These are phyloP conservation scores for Mythimna loreyi DNA, from an alignment of 2,888 invertebrate genomes.

Conservation along the genomic window DNA sequence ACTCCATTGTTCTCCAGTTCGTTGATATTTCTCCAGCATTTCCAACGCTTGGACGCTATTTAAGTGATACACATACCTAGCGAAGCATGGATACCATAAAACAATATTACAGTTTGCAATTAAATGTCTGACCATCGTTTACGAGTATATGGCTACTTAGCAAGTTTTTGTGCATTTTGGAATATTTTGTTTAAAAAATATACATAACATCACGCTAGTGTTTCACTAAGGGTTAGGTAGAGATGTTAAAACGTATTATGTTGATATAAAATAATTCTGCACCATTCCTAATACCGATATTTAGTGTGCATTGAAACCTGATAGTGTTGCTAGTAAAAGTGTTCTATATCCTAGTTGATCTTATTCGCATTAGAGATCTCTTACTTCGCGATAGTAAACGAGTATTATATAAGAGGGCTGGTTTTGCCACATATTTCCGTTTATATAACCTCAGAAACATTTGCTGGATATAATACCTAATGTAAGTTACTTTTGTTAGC, in stretches of 20 bases:
- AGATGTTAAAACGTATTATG: not conserved
- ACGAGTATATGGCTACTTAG: constrained; percentile 47
- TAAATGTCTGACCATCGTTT: constrained; percentile 74
- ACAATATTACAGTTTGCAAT: constrained; percentile 80
- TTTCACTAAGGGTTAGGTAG: not conserved
- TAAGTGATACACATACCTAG: constrained; percentile 86
- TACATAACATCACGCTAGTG: not conserved
- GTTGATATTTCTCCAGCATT: constrained; percentile 88
- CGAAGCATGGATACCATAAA: constrained; percentile 82
- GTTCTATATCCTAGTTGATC: constrained; percentile 48
- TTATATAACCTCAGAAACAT: constrained; percentile 39
- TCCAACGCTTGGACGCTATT: constrained; percentile 84
- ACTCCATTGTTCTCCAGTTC: constrained; percentile 89
- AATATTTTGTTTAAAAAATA: constrained; percentile 1
- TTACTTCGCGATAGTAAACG: constrained; percentile 39
- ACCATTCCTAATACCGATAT: not conserved
- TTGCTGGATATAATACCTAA: constrained; percentile 21
- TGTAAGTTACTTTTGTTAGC: constrained; percentile 9
- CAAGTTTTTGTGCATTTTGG: constrained; percentile 13
- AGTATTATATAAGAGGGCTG: constrained; percentile 41
- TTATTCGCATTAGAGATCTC: constrained; percentile 46
- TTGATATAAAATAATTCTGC: not conserved
- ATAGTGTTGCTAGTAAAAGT: constrained; percentile 43
- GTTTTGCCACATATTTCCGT: constrained; percentile 34
- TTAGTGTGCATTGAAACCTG: constrained; percentile 8